These are phyloP conservation scores for Vireo altiloquus DNA, from an alignment of 2,113 vertebrate species.

Conservation along the genomic window DNA sequence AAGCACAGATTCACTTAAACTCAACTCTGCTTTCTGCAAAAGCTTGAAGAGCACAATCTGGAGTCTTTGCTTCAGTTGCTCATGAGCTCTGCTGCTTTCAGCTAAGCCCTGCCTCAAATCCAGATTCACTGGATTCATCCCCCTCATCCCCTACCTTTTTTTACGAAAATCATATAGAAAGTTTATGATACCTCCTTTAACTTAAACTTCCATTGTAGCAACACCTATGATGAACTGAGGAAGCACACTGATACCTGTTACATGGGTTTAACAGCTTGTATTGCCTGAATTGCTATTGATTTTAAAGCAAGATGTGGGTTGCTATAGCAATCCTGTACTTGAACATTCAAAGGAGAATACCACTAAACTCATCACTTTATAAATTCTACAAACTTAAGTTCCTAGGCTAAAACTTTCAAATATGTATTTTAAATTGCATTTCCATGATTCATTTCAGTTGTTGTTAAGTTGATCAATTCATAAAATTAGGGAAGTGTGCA, in stretches of 20 bases:
- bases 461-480: not conserved
- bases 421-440: not conserved
- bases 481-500: not conserved
- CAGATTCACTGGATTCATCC: not conserved
- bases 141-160: not conserved
- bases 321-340: constrained; percentile 24
- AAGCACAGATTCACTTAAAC: not conserved
- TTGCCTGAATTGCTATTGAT: constrained; percentile 52
- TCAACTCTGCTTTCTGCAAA: not conserved
- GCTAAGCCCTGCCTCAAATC: not conserved
- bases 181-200: not conserved
- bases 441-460: not conserved
- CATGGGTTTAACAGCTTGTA: constrained; percentile 20
- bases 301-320: constrained; percentile 5
- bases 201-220: not conserved
- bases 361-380: not conserved
- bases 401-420: not conserved
- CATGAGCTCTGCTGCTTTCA: not conserved
- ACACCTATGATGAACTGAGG: not conserved
- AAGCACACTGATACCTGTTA: not conserved
- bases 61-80: not conserved
- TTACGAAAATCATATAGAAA: not conserved
- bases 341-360: not conserved
- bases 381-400: not conserved
- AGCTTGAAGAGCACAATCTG: not conserved